phyloP scores from a whole-genome alignment of 2,797 vertebrate species.

The Dryobates pubescens region DNA sequence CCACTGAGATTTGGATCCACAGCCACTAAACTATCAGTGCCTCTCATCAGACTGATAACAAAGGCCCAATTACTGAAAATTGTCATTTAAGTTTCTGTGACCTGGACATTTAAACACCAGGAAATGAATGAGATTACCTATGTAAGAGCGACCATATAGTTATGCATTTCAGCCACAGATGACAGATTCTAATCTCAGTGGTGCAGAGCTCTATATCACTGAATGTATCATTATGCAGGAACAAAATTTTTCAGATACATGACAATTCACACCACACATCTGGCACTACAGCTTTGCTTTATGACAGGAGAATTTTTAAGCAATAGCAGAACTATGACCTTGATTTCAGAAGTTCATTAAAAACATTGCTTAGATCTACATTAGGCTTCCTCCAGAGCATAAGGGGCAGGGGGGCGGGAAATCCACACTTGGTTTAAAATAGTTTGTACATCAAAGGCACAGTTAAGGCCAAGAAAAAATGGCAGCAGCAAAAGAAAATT shows the following conservation, averaged over 20 bases:
- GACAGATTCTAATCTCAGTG: conserved; percentile 49
- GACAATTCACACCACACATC: conserved; percentile 29
- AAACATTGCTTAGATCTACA: background rate
- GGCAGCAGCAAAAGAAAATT: background rate
- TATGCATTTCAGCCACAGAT: conserved; percentile 51
- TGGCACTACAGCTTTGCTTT: conserved; percentile 35
- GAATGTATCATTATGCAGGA: conserved; percentile 27
- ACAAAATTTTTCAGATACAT: conserved; percentile 9
- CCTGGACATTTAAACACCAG: background rate
- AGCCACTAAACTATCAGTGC: background rate
- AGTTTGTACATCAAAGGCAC: conserved; percentile 7
- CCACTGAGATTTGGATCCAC: background rate
- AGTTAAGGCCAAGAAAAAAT: conserved; percentile 18
- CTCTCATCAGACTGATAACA: background rate
- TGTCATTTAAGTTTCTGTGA: background rate
- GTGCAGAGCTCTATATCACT: conserved; percentile 40
- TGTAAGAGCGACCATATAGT: background rate
- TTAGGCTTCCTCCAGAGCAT: background rate
- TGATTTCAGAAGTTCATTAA: conserved; percentile 59
- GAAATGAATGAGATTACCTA: conserved; percentile 24
- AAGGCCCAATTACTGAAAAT: conserved; percentile 14
- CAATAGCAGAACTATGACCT: conserved; percentile 40
- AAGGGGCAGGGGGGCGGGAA: background rate
- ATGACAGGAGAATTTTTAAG: background rate
- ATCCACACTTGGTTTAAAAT: background rate